phyloP scores from a whole-genome alignment of 1,140 invertebrate genomes.

The Euura saliciscinereae region DNA sequence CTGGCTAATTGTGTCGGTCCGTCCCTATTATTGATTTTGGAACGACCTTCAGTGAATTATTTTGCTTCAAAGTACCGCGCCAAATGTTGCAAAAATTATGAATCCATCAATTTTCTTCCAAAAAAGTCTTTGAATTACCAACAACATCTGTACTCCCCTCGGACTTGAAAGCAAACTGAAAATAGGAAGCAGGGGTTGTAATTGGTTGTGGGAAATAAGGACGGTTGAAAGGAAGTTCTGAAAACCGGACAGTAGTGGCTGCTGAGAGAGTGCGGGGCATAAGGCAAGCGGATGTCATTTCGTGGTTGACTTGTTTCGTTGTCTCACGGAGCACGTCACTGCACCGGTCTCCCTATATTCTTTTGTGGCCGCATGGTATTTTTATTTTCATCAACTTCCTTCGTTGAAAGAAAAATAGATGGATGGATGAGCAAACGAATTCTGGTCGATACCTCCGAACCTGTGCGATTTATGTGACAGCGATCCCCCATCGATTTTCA shows the following conservation, averaged over 20 bases:
- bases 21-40: too few relatives aligned
- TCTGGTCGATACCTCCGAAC: neutral
- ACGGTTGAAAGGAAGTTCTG: slow-evolving; percentile 18
- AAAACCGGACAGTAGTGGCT: slow-evolving; percentile 4
- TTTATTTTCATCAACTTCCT: slow-evolving; percentile 10
- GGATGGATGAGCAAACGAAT: neutral
- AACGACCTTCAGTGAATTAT: too few relatives aligned
- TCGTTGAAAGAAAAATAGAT: neutral
- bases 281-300: slow-evolving; percentile 55
- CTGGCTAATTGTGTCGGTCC: too few relatives aligned
- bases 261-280: slow-evolving; percentile 10
- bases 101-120: too few relatives aligned
- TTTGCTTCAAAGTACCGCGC: too few relatives aligned
- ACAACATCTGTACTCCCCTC: too few relatives aligned
- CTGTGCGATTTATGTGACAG: neutral
- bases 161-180: too few relatives aligned
- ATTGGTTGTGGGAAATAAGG: slow-evolving; percentile 30
- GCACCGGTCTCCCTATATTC: neutral
- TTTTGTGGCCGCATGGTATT: slow-evolving; percentile 12
- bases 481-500: neutral
- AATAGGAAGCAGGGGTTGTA: neutral
- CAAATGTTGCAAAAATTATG: too few relatives aligned
- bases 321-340: neutral
- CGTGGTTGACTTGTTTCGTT: slow-evolving; percentile 54
- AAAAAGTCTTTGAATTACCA: too few relatives aligned